Conservation (phyloP, 2,797 vertebrate species). For the Pempheris klunzingeri region DNA sequence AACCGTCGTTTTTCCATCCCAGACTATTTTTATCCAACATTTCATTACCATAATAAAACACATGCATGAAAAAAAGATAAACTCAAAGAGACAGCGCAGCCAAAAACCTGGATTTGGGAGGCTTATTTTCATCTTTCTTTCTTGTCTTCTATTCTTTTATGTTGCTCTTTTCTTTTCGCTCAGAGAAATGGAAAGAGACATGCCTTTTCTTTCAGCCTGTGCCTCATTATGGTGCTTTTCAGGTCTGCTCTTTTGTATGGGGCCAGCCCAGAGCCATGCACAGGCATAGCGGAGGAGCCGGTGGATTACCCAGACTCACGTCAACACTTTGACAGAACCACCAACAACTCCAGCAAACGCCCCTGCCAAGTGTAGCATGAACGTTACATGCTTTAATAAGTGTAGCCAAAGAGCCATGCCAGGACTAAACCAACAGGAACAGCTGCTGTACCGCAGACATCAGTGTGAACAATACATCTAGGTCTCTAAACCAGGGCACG, state of each 20-base stretch:
- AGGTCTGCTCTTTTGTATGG: conserved; percentile 80
- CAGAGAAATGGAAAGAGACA: conserved; percentile 84
- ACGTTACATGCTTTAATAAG: conserved; percentile 76
- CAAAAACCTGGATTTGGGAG: conserved; percentile 81
- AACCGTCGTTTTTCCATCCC: conserved; percentile 69
- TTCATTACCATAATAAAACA: conserved; percentile 86
- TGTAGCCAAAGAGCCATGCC: conserved; percentile 72
- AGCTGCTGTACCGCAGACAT: conserved; percentile 71
- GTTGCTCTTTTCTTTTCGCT: conserved; percentile 80
- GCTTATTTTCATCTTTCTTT: conserved; percentile 85
- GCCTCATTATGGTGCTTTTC: conserved; percentile 83
- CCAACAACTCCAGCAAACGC: conserved; percentile 54
- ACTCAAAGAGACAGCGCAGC: conserved; percentile 82
- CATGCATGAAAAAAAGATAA: conserved; percentile 80
- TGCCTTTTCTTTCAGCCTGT: conserved; percentile 79
- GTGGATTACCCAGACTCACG: conserved; percentile 75
- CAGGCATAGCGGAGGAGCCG: conserved; percentile 70
- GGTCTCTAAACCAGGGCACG: conserved; percentile 57
- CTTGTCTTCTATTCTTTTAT: conserved; percentile 80
- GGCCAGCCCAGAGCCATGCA: conserved; percentile 65
- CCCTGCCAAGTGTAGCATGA: conserved; percentile 67
- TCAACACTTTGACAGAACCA: conserved; percentile 64
- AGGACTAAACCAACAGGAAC: conserved; percentile 69
- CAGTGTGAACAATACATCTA: conserved; percentile 67
- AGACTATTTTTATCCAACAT: conserved; percentile 79